Conservation (phyloP, 1,140 invertebrate species). For the Araneus ventricosus region DNA sequence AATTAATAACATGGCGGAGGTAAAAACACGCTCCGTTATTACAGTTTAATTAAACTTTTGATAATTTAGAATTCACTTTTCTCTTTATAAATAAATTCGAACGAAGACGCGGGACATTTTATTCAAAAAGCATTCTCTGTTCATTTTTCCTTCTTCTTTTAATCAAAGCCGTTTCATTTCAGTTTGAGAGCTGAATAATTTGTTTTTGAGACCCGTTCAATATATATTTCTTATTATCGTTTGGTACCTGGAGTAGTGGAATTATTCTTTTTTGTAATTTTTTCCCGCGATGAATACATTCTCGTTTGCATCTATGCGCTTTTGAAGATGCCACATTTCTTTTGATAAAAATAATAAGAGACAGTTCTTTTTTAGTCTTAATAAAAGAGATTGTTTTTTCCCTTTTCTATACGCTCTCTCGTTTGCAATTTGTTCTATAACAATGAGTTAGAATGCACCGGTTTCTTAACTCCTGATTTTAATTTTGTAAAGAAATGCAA, state of each 20-base stretch:
- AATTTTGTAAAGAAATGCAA: no score
- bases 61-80: conserved; percentile 74
- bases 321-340: background rate
- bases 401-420: background rate
- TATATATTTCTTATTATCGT: conserved; percentile 62
- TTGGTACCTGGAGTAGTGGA: conserved; percentile 45
- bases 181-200: conserved; percentile 66
- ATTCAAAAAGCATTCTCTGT: conserved; percentile 34
- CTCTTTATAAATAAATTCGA: conserved; percentile 73
- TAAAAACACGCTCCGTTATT: conserved; percentile 61
- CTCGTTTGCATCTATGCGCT: conserved; percentile 37
- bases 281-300: conserved; percentile 11
- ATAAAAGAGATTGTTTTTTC: no score
- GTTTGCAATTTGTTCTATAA: background rate
- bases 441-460: background rate
- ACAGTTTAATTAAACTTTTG: conserved; percentile 75
- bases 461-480: no score
- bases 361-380: background rate
- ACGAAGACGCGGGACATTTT: conserved; percentile 6
- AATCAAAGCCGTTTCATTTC: conserved; percentile 73
- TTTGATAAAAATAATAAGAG: conserved; percentile 15
- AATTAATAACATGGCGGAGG: conserved; percentile 66
- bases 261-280: background rate
- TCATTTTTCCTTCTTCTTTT: conserved; percentile 52
- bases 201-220: conserved; percentile 44